phyloP scores from a whole-genome alignment of 1,140 invertebrate genomes.

The Wiebesia pumilae region DNA sequence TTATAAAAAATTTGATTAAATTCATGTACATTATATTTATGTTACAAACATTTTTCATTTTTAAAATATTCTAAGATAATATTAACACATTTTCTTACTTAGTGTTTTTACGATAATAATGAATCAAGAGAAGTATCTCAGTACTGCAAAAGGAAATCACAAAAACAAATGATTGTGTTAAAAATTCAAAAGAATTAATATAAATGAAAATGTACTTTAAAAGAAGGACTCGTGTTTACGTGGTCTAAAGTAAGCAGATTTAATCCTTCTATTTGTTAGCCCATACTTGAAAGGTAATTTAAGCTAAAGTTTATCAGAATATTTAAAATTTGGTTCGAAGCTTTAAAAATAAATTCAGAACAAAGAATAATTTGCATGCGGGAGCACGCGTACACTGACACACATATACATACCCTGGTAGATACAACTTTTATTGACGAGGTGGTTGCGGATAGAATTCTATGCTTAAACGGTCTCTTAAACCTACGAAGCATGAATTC shows the following conservation, averaged over 20 bases:
- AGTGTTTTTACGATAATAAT: not conserved
- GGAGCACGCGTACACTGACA: not conserved
- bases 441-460: not conserved
- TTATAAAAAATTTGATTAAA: not conserved
- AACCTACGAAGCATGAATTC: not conserved
- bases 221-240: not conserved
- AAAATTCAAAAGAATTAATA: not conserved
- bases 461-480: not conserved
- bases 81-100: not conserved
- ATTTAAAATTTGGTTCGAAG: not conserved
- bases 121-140: not conserved
- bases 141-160: not conserved
- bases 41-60: not conserved
- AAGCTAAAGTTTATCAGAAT: not conserved
- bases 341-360: not conserved
- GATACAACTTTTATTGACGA: conserved; percentile 14
- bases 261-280: not conserved
- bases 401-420: not conserved
- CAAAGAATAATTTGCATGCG: conserved; percentile 16
- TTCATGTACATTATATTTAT: not conserved
- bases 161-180: not conserved
- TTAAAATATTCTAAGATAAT: not conserved
- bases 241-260: not conserved
- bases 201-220: not conserved
- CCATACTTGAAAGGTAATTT: not conserved